Conservation (phyloP, 2,113 vertebrate species). For the Struthidea cinerea region DNA sequence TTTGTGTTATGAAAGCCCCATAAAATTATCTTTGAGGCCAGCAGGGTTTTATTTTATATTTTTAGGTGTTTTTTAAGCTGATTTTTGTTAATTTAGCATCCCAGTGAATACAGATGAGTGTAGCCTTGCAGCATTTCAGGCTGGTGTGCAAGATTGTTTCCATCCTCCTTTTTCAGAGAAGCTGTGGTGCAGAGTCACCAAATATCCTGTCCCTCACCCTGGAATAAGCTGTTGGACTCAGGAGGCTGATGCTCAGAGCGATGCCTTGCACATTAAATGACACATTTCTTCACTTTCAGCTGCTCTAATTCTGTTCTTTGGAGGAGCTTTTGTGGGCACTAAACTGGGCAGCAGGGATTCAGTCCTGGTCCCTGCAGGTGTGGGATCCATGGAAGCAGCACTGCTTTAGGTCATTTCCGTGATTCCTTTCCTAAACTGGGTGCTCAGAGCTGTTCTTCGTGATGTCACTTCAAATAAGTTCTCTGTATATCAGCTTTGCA, state of each 20-base stretch:
- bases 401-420: neutral
- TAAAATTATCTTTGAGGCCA: neutral
- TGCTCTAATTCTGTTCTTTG: neutral
- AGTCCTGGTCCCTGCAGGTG: neutral
- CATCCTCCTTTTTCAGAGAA: neutral
- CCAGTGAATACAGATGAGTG: too few relatives aligned
- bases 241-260: neutral
- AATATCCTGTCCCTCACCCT: rapidly evolving
- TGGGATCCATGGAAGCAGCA: neutral
- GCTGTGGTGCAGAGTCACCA: neutral
- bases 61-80: neutral
- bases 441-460: neutral
- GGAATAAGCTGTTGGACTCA: neutral
- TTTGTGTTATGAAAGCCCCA: neutral
- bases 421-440: neutral
- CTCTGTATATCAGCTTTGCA: neutral
- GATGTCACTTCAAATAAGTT: neutral
- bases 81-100: neutral
- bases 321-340: neutral
- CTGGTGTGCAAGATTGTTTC: neutral
- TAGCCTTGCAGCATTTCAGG: neutral
- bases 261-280: neutral
- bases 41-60: neutral
- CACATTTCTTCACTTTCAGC: neutral
- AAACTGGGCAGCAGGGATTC: neutral